Percentiles rank a stretch among this genome's conserved stretches.
Conservation (phyloP, 2,888 invertebrate genomes). For the Agrotis clavis region DNA sequence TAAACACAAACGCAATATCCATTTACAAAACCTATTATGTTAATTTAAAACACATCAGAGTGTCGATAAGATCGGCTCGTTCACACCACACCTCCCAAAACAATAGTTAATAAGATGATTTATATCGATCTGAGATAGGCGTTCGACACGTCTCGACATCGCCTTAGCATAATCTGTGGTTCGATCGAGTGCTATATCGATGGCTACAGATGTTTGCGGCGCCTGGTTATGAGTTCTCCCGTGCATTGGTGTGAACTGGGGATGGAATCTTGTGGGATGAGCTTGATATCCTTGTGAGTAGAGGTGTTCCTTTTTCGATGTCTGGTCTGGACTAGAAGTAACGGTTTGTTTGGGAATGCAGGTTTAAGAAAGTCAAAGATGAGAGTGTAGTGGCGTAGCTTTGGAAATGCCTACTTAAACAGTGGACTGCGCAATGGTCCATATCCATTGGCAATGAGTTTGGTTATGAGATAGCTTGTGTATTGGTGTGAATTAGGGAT, state of each 20-base stretch:
- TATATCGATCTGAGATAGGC: slow-evolving; percentile 89
- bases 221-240: slow-evolving; percentile 61
- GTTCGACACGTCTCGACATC: slow-evolving; percentile 89
- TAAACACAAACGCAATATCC: slow-evolving; percentile 88
- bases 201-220: slow-evolving; percentile 85
- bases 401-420: no score
- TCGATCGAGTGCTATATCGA: slow-evolving; percentile 87
- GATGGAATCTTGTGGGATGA: slow-evolving; percentile 36
- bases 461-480: not conserved
- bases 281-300: slow-evolving; percentile 27
- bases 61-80: slow-evolving; percentile 86
- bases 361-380: no score
- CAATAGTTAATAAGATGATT: slow-evolving; percentile 91
- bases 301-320: slow-evolving; percentile 15
- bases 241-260: slow-evolving; percentile 49
- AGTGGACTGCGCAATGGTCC: no score
- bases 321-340: no score
- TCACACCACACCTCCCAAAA: slow-evolving; percentile 91
- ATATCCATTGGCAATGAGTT: no score
- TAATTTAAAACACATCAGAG: slow-evolving; percentile 91
- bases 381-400: no score
- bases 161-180: slow-evolving; percentile 90
- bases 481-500: slow-evolving; percentile 52
- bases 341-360: not conserved
- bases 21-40: slow-evolving; percentile 91